phyloP scores from a whole-genome alignment of 2,797 vertebrate genomes.

The Spondyliosoma cantharus region DNA sequence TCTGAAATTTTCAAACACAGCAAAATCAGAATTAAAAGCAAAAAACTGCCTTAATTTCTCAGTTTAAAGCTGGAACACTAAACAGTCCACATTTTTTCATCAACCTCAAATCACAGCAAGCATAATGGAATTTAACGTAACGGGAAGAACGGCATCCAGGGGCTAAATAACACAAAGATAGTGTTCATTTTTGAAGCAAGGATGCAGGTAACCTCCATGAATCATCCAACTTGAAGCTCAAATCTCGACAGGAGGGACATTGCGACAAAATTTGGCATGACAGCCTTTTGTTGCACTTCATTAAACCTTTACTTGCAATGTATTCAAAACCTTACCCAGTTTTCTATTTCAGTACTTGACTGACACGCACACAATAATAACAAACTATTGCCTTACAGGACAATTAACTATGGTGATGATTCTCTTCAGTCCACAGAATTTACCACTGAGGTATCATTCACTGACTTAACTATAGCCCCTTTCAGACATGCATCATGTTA shows the following conservation, averaged over 20 bases:
- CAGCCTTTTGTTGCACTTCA: background rate
- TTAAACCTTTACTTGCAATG: background rate
- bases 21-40: slow-evolving; percentile 30
- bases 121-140: background rate
- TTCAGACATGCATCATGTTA: slow-evolving; percentile 17
- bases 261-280: background rate
- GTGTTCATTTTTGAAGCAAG: background rate
- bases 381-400: slow-evolving; percentile 1
- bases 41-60: slow-evolving; percentile 13
- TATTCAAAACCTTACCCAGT: background rate
- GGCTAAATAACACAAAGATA: background rate
- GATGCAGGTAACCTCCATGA: background rate
- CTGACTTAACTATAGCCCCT: background rate
- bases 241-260: slow-evolving; percentile 27
- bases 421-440: background rate
- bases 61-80: slow-evolving; percentile 4
- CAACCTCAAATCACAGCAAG: slow-evolving; percentile 19
- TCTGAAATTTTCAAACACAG: slow-evolving; percentile 11
- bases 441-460: background rate
- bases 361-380: slow-evolving; percentile 8
- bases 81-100: background rate
- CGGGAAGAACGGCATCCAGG: background rate
- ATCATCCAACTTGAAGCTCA: slow-evolving; percentile 16
- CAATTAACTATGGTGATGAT: background rate
- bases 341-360: slow-evolving; percentile 10